phyloP scores from a whole-genome alignment of 2,797 vertebrate species.

The Leucoraja ocellata region DNA sequence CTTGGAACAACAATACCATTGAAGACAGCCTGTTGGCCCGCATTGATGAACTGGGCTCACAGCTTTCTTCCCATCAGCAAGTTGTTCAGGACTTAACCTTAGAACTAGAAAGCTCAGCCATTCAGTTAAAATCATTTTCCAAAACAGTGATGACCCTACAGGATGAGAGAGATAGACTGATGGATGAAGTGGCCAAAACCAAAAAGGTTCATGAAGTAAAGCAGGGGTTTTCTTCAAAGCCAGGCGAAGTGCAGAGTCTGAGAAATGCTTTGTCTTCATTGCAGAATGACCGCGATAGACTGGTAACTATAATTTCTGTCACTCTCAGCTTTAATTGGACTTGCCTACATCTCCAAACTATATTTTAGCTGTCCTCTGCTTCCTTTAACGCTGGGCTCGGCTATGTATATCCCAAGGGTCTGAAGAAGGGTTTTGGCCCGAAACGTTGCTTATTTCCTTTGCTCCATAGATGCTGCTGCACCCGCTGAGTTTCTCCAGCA shows the following conservation, averaged over 20 bases:
- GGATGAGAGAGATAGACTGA: conserved; percentile 60
- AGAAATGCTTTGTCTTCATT: conserved; percentile 84
- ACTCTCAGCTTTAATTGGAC: neutral
- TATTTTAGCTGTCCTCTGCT: neutral
- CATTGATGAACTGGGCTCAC: conserved; percentile 51
- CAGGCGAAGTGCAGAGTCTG: conserved; percentile 72
- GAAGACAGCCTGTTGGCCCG: conserved; percentile 45
- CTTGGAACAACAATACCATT: conserved; percentile 43
- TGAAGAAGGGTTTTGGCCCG: no score
- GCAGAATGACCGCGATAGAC: conserved; percentile 82
- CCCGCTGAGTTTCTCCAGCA: no score
- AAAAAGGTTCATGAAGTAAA: conserved; percentile 48
- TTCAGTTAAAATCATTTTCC: conserved; percentile 60
- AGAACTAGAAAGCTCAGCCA: conserved; percentile 56
- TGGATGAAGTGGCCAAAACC: conserved; percentile 50
- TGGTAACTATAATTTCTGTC: conserved; percentile 55
- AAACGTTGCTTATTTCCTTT: no score
- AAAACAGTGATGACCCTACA: conserved; percentile 63
- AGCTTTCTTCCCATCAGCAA: conserved; percentile 53
- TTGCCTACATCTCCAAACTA: no score
- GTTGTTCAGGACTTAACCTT: conserved; percentile 53
- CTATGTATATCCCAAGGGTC: neutral
- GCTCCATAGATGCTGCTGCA: no score
- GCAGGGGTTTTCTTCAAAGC: conserved; percentile 43
- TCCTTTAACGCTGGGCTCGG: no score